A percentile compares a stretch with the other conserved stretches of the same genome.
Evolutionary conservation across 2,113 vertebrate species (phyloP).

Genomic region (Psilopsiagon aymara): DNA sequence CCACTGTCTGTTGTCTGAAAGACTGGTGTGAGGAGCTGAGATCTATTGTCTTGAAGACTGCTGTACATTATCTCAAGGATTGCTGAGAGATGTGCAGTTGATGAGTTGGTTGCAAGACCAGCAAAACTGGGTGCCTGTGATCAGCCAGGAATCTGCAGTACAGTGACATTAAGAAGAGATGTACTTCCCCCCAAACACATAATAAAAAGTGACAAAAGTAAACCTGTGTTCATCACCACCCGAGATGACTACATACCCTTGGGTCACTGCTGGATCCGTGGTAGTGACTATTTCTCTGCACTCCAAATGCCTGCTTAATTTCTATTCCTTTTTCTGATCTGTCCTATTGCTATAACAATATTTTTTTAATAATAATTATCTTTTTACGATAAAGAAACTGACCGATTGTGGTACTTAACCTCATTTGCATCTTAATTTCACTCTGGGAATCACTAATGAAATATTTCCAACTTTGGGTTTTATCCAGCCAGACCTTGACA

Average conservation of each 20-base stretch:
- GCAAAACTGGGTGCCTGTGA: background rate
- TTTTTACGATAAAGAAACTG: background rate
- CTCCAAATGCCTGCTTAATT: background rate
- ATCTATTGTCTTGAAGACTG: background rate
- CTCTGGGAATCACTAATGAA: background rate
- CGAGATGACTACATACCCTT: background rate
- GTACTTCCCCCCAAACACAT: background rate
- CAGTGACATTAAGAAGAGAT: background rate
- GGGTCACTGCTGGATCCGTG: background rate
- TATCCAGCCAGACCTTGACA: background rate
- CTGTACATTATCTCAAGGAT: background rate
- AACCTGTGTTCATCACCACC: background rate
- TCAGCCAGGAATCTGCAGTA: background rate
- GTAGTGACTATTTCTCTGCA: background rate
- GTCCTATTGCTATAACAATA: background rate
- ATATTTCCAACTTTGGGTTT: background rate
- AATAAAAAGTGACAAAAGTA: background rate
- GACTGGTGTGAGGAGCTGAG: background rate
- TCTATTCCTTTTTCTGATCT: background rate
- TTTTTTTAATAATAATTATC: background rate
- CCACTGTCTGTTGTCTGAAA: background rate
- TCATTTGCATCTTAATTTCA: background rate
- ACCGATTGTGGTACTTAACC: background rate
- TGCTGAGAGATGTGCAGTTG: background rate
- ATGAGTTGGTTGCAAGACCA: background rate